These are phyloP conservation scores for Acestrorhynchus altus DNA, from an alignment of 2,797 vertebrate species.

Conservation along the genomic window DNA sequence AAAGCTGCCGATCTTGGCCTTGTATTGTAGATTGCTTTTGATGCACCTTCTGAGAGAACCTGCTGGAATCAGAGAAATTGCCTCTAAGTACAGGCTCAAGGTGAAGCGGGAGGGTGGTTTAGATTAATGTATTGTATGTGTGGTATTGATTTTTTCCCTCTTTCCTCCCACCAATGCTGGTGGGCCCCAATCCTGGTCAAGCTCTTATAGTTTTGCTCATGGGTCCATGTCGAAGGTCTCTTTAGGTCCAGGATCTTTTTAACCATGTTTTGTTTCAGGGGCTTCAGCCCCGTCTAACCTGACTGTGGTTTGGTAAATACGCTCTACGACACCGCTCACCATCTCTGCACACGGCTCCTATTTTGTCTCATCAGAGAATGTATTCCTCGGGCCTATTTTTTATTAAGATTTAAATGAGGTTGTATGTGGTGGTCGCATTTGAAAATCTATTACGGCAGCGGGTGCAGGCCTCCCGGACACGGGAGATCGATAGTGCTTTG, in stretches of 20 bases:
- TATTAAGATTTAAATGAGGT: constrained; percentile 48
- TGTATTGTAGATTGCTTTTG: constrained; percentile 2
- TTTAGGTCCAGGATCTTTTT: constrained; percentile 49
- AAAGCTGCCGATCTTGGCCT: neutral
- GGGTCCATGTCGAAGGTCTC: constrained; percentile 25
- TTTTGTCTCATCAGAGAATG: constrained; percentile 20
- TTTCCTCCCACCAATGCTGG: neutral
- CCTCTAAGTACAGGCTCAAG: constrained; percentile 37
- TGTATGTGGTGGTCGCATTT: constrained; percentile 39
- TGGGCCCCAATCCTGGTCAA: constrained; percentile 42
- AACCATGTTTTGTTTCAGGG: constrained; percentile 10
- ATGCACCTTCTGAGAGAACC: constrained; percentile 24
- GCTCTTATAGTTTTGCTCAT: constrained; percentile 7
- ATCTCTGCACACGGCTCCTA: neutral
- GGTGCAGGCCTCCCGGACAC: constrained; percentile 33
- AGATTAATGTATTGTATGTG: constrained; percentile 50
- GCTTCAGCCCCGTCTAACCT: neutral
- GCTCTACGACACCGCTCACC: neutral
- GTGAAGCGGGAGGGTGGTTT: constrained; percentile 28
- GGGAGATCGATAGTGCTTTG: constrained; percentile 53
- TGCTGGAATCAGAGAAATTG: constrained; percentile 44
- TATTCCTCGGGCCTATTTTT: constrained; percentile 22
- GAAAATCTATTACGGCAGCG: constrained; percentile 46
- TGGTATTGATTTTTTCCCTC: constrained; percentile 43
- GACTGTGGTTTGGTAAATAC: neutral